Base-by-base conservation (phyloP, 2,113 vertebrate species). In the Marmota flaviventris region DNA sequence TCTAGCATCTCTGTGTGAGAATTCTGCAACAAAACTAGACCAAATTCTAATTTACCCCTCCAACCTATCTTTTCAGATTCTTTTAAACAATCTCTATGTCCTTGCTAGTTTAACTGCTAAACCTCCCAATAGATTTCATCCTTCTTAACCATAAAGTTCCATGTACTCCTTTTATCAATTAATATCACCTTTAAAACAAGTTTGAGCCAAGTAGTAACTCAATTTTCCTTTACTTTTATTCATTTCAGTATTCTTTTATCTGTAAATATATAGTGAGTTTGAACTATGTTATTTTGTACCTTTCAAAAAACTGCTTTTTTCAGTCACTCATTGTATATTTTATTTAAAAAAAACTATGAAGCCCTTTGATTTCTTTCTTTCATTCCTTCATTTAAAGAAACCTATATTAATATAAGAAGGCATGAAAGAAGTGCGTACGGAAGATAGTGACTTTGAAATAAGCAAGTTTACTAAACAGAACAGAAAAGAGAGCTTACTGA, bases 331-430 rank as follows among this genome's bases (percentile, higher is more conserved):
- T 37, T 56, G 8, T 61, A 0, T 65, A 78, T 79, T 79, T 92
- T 73, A 53, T 85, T 67, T n/a, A 72, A 34, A 90, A 34, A 14
- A 56, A 75, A 67, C 5, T 77, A 20, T 82, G 16, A 83, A 56
- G 32, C 65, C 53, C 16, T 92, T 78, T 78, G 11, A 91, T 88
- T 77, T 89, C 24, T 88, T 77, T 89, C 24, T 87, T 75, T 77
- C 9, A 76, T 42, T 63, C 39, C 39, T 91, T 76, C 53, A 45
- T 65, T 67, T 75, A 92, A 84, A 90, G n/a, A 92, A 96, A 94
- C 82, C 39, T 76, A 77, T 61, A 61, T 39, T 82, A 39, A 81
- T 48, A 69, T 48, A 75, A 86, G 75, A 91, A 42, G 88, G 39
- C 32, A 76, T 77, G 51, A 9, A 88, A 73, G 92, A 84, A 87